Conservation (phyloP, 2,888 invertebrate genomes). For the Drosophila neutralis region DNA sequence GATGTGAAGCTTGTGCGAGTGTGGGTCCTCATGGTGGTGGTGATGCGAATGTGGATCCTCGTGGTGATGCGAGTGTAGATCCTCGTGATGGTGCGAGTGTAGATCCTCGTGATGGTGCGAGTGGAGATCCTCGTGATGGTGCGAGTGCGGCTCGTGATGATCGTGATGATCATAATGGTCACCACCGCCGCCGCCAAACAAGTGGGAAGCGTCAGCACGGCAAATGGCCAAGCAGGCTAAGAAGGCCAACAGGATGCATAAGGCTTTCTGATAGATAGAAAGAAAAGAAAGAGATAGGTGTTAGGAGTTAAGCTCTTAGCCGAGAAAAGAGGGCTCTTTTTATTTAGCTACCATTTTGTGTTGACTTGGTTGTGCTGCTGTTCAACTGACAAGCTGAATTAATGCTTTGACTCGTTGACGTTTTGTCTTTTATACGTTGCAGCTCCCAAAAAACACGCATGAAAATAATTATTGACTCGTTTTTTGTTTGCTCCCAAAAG, state of each 20-base stretch:
- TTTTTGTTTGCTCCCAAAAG: not conserved
- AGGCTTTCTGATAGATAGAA: conserved; percentile 42
- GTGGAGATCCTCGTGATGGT: conserved; percentile 20
- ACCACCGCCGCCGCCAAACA: conserved; percentile 44
- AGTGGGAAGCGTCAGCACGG: conserved; percentile 69
- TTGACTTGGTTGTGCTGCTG: conserved; percentile 52
- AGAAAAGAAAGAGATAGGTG: too few relatives aligned
- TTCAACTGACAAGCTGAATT: conserved; percentile 47
- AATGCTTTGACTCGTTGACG: conserved; percentile 50
- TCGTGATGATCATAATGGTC: conserved; percentile 37
- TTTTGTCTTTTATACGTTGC: conserved; percentile 63
- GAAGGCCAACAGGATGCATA: conserved; percentile 51
- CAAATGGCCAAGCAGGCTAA: conserved; percentile 40
- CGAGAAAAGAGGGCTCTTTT: not conserved
- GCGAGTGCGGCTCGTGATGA: conserved; percentile 46
- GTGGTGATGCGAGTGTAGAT: conserved; percentile 26
- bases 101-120: conserved; percentile 43
- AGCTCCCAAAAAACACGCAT: conserved; percentile 6
- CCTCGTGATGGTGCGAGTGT: conserved; percentile 47
- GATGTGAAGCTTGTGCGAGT: conserved; percentile 33
- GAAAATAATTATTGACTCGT: conserved; percentile 57
- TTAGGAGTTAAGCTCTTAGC: too few relatives aligned
- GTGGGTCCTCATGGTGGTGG: conserved; percentile 16
- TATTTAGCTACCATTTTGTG: conserved; percentile 51
- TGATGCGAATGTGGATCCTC: conserved; percentile 18